Evolutionary conservation across 2,888 invertebrate genomes (phyloP).

Genomic region (Phorcus lineatus): DNA sequence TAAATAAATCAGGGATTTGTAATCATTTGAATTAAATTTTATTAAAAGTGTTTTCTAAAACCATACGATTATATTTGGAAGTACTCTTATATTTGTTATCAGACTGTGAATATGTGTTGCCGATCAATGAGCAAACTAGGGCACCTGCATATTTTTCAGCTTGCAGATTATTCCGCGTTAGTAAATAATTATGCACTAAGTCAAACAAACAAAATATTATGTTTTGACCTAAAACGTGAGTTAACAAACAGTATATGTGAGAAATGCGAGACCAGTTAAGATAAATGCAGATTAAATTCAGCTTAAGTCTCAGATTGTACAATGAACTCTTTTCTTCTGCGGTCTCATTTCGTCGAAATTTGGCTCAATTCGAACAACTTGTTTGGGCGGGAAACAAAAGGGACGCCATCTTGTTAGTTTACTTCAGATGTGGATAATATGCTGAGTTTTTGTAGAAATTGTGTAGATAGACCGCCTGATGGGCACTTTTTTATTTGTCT

Average conservation of each 20-base stretch:
- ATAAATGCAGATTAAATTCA: no score
- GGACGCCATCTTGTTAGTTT: conserved; percentile 70
- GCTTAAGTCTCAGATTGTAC: neutral
- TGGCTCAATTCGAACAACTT: conserved; percentile 53
- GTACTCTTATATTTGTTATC: no score
- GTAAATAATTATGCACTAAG: neutral
- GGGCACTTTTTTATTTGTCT: conserved; percentile 12
- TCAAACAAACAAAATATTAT: neutral
- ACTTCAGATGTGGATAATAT: conserved; percentile 34
- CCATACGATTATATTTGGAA: no score
- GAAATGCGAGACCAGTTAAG: no score
- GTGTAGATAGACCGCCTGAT: conserved; percentile 47
- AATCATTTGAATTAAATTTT: no score
- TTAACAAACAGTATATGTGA: no score
- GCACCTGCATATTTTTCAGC: conserved; percentile 19
- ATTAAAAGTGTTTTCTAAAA: no score
- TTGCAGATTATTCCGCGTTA: neutral
- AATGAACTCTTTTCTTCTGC: conserved; percentile 22
- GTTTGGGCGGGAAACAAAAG: conserved; percentile 70
- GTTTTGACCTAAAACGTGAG: no score
- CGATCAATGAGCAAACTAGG: conserved; percentile 1
- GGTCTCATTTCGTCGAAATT: conserved; percentile 17
- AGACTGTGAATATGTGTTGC: neutral
- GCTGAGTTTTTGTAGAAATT: conserved; percentile 41
- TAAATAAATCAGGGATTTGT: no score